Evolutionary conservation across 2,888 invertebrate genomes (phyloP), one percentile per base, ranked within the genome.

Genomic region (Rotaria macrura): DNA sequence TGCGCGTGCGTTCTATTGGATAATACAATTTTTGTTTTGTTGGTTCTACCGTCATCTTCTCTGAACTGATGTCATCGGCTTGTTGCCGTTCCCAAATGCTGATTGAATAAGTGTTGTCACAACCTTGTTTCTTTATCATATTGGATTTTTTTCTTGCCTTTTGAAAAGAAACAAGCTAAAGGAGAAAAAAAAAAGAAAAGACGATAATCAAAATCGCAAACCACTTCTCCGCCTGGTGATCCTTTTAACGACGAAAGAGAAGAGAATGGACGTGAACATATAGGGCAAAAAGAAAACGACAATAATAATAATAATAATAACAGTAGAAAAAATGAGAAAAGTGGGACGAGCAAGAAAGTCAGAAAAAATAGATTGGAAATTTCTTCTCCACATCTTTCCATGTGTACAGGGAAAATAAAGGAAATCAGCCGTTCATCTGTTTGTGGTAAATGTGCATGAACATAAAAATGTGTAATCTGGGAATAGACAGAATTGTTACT

Each of bases 121-220:
- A 65, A 65, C 65, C 65, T 65, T 65, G 65, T 65, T n/a, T 65
- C 65, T 65, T 65, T 65, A 34, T 65, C 34, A 65, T 34, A 65
- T 65, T 38, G 29, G 17, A 34, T 65, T 65, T 65, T 29, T 65
- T 29, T 20, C 34, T 17, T 34, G 1, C 34, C 54, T 25, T 34
- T 65, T 34, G 65, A 65, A 65, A 65, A 65, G 65, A 65, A 65
- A 34, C 65, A 65, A 65, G 65, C 29, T 65, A 20, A 65, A 65
- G 65, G 38, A 65, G 20, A 34, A 25, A 49, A 49, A 49, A 49
- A 49, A 49, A 49, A 49, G 34, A 6, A 65, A 65, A 65, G 65
- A 29, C 65, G 65, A 65, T 65, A 65, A 65, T 65, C 65, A 65
- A 65, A 65, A 65, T 65, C 65, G 65, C 65, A 65, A 65, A 65